Percentiles rank a stretch among this genome's conserved stretches.
Evolutionary conservation across 2,797 vertebrate species (phyloP).

Genomic region (Ptychobarbus kaznakovi): DNA sequence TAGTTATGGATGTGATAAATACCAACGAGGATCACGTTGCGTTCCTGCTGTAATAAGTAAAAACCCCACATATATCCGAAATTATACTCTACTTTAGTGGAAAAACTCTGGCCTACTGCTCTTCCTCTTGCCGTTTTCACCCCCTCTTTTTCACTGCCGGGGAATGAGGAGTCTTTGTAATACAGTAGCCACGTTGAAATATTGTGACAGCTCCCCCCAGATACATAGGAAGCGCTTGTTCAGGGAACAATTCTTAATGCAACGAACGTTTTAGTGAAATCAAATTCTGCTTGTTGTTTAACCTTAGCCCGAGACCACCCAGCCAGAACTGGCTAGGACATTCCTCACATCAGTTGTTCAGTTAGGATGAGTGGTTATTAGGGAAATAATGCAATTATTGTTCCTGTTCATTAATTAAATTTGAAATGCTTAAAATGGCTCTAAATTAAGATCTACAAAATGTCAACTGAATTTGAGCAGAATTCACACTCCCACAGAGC

Average conservation of each 20-base stretch:
- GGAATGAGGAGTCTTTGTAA: conserved; percentile 63
- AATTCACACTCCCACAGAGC: neutral
- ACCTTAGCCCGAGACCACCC: conserved; percentile 55
- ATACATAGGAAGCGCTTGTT: conserved; percentile 62
- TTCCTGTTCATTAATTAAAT: neutral
- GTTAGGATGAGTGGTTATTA: neutral
- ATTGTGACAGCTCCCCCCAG: conserved; percentile 61
- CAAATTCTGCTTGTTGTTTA: conserved; percentile 63
- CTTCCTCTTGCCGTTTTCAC: conserved; percentile 57
- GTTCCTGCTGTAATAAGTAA: conserved; percentile 45
- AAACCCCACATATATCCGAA: conserved; percentile 51
- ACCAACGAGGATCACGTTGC: conserved; percentile 55
- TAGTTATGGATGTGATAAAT: conserved; percentile 53
- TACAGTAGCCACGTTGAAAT: conserved; percentile 67
- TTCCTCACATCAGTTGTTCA: neutral
- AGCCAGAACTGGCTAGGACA: neutral
- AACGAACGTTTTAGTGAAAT: conserved; percentile 62
- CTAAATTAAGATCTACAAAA: conserved; percentile 1
- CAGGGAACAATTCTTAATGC: conserved; percentile 61
- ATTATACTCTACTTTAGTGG: conserved; percentile 50
- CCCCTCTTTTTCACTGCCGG: conserved; percentile 41
- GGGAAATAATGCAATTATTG: neutral
- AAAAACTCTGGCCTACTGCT: conserved; percentile 48
- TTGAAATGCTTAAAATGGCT: neutral
- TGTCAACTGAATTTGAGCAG: neutral